These are phyloP conservation scores for Biston betularia DNA, from an alignment of 2,888 invertebrate genomes.

Conservation along the genomic window DNA sequence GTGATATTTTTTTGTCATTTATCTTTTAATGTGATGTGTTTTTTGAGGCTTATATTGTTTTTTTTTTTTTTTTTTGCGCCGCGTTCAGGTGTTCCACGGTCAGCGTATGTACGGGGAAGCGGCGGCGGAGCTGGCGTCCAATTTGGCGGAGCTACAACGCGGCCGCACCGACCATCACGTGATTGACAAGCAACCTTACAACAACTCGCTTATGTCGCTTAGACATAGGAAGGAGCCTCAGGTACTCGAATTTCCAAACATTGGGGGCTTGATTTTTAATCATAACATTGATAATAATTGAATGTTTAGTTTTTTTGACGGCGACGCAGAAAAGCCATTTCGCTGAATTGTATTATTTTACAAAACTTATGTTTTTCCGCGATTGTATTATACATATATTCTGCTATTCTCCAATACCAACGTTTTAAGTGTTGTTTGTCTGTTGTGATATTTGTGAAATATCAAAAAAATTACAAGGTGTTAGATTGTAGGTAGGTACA, in stretches of 20 bases:
- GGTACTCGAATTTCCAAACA: neutral
- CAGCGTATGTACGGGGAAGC: conserved; percentile 74
- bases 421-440: too few species aligned
- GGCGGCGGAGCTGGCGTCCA: conserved; percentile 70
- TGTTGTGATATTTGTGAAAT: too few species aligned
- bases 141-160: conserved; percentile 69
- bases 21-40: neutral
- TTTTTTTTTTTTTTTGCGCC: conserved; percentile 14
- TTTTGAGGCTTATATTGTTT: neutral
- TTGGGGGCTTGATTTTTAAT: too few species aligned
- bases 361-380: too few species aligned
- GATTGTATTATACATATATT: too few species aligned
- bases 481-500: too few species aligned
- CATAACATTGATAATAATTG: too few species aligned
- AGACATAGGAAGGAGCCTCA: conserved; percentile 67
- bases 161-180: conserved; percentile 60
- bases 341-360: too few species aligned
- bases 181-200: conserved; percentile 70
- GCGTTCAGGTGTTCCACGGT: conserved; percentile 66
- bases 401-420: too few species aligned
- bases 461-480: too few species aligned
- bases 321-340: too few species aligned
- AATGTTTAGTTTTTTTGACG: too few species aligned
- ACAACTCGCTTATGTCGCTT: conserved; percentile 56
- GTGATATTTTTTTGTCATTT: neutral